Conservation (phyloP, 2,888 invertebrate species). For the Odontocerum albicorne region DNA sequence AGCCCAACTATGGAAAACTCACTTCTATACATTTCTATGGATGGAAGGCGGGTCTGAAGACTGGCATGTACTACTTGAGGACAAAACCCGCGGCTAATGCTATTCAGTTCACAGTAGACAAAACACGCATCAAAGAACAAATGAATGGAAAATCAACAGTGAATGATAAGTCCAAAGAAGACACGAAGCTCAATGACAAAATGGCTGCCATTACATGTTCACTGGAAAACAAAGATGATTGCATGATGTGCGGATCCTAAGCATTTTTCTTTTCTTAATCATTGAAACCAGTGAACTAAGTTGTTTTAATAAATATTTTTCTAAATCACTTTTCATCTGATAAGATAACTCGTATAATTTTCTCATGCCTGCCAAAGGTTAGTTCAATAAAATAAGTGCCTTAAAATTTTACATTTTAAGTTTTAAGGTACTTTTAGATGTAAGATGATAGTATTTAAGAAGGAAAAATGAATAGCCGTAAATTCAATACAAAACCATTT, state of each 20-base stretch:
- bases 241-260: constrained; percentile 84
- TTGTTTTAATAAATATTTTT: too few relatives aligned
- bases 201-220: constrained; percentile 85
- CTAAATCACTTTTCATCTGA: too few relatives aligned
- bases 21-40: constrained; percentile 98
- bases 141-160: constrained; percentile 41
- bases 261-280: background rate
- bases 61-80: constrained; percentile 98
- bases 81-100: constrained; percentile 96
- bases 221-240: constrained; percentile 83
- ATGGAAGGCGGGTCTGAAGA: constrained; percentile 96
- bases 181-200: constrained; percentile 47
- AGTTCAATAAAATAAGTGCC: too few relatives aligned
- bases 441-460: too few relatives aligned
- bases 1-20: constrained; percentile 89
- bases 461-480: too few relatives aligned
- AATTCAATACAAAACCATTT: too few relatives aligned
- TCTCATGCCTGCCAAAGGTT: too few relatives aligned
- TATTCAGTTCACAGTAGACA: constrained; percentile 97
- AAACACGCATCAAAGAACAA: constrained; percentile 51
- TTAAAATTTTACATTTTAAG: too few relatives aligned
- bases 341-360: too few relatives aligned
- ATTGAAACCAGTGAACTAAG: too few relatives aligned
- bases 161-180: constrained; percentile 45
- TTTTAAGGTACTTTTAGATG: too few relatives aligned